A percentile compares a stretch with the other conserved stretches of the same genome.
Conservation (phyloP, 2,797 vertebrate species). For the Dromococcyx pavoninus region DNA sequence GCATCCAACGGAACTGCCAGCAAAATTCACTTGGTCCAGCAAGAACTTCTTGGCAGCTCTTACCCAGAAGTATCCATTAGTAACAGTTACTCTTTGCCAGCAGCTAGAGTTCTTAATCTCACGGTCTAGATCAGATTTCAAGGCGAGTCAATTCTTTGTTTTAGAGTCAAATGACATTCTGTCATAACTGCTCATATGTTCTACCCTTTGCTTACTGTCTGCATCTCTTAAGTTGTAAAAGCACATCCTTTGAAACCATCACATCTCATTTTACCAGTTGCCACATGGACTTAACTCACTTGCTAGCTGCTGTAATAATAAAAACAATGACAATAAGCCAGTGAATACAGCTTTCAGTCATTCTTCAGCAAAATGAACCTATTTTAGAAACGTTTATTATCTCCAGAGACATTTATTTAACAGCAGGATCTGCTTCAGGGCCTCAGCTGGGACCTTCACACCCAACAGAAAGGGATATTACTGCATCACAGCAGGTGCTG, state of each 20-base stretch:
- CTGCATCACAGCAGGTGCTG: constrained; percentile 38
- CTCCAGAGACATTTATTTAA: constrained; percentile 49
- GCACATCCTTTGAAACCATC: constrained; percentile 1
- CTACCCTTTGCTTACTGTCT: background rate
- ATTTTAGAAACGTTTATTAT: constrained; percentile 14
- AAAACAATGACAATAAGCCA: background rate
- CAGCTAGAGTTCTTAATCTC: constrained; percentile 47
- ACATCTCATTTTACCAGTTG: constrained; percentile 3
- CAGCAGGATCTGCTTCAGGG: constrained; percentile 32
- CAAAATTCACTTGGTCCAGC: constrained; percentile 31
- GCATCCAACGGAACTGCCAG: constrained; percentile 19
- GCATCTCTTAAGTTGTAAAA: background rate
- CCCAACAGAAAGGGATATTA: constrained; percentile 31
- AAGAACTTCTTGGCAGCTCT: constrained; percentile 42
- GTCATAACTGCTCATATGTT: constrained; percentile 23
- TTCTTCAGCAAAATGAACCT: constrained; percentile 8
- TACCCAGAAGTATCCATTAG: constrained; percentile 32
- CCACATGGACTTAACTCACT: background rate
- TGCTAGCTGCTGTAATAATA: background rate
- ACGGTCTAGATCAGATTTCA: constrained; percentile 41
- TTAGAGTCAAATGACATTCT: constrained; percentile 41
- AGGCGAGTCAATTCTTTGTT: constrained; percentile 34
- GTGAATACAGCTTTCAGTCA: background rate
- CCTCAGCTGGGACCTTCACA: constrained; percentile 37
- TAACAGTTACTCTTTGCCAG: constrained; percentile 50